Evolutionary conservation across 1,140 invertebrate genomes (phyloP).

Genomic region (Drosophila insularis): DNA sequence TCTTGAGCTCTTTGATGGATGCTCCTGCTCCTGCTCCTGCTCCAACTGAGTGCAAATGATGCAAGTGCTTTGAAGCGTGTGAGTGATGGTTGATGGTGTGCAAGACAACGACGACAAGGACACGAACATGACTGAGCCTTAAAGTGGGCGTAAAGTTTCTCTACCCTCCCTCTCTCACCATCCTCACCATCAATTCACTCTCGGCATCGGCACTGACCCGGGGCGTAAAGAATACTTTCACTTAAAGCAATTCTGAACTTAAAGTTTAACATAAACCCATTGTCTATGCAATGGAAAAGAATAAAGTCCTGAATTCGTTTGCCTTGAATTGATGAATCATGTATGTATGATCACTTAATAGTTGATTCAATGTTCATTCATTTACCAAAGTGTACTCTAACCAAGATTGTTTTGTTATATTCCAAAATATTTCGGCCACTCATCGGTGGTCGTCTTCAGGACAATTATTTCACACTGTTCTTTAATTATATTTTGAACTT

Average conservation of each 20-base stretch:
- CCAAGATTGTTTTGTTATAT: too few relatives aligned
- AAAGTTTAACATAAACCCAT: not conserved
- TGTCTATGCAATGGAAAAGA: too few relatives aligned
- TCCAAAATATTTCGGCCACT: too few relatives aligned
- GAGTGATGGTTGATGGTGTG: conserved; percentile 7
- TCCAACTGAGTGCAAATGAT: conserved; percentile 9
- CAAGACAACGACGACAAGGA: not conserved
- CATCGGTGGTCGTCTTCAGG: too few relatives aligned
- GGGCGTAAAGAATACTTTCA: not conserved
- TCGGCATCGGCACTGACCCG: not conserved
- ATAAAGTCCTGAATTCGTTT: too few relatives aligned
- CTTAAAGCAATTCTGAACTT: not conserved
- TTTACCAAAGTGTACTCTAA: too few relatives aligned
- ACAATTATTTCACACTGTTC: too few relatives aligned
- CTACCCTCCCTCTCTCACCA: not conserved
- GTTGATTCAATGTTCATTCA: too few relatives aligned
- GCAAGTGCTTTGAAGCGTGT: not conserved
- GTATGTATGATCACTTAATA: too few relatives aligned
- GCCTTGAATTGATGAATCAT: too few relatives aligned
- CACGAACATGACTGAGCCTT: not conserved
- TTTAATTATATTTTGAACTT: too few relatives aligned
- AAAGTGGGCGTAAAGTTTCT: not conserved
- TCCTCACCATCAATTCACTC: not conserved
- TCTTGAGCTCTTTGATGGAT: not conserved
- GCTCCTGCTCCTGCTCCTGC: not conserved